Evolutionary conservation across 2,113 vertebrate species (phyloP), one percentile per base, ranked within the genome.

Genomic region (Archilochus colubris): DNA sequence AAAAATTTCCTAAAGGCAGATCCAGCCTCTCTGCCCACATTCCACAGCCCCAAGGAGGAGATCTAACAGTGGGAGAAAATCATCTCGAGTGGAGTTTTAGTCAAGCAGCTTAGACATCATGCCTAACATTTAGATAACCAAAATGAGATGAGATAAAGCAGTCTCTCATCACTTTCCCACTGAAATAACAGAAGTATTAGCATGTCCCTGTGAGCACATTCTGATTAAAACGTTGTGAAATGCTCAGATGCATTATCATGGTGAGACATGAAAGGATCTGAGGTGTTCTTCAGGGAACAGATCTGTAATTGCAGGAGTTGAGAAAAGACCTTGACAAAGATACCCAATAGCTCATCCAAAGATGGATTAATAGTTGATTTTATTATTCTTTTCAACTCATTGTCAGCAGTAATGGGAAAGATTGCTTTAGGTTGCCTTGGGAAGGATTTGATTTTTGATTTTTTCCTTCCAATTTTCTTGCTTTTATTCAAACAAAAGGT

Each of bases 41-140:
- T 67, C 78, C 75, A 82, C 22, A 91, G 21, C 10, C 15, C 38
- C 0, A 0, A 38, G 9, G 19, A 81, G 89, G 70, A 80, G 61
- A 72, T 67, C 11, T 80, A 93, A 66, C 68, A 86, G 51, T 50
- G 68, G 50, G 59, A 91, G 75, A 93, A 95, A 74, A 88, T 63
- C 83, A 95, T 3, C 72, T 67, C 38, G 44, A 57, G 24, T 6
- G 24, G 17, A 23, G 53, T 61, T 90, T 69, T 54, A 88, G 68
- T 93, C 72, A 90, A 85, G 85, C 31, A 85, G 50, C 40, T 57
- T 63, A 87, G 70, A 67, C 0, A 15, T 68, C 55, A 80, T 28
- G 28, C 53, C 76, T 90, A 48, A 70, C 53, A 83, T 75, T 72
- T n/a, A 83, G 80, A 72, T 78, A 92, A 84, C 38, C 22, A 88